Evolutionary conservation across 2,113 vertebrate species (phyloP), one percentile per base, ranked within the genome.

Genomic region (Myrmophylax atrothorax): DNA sequence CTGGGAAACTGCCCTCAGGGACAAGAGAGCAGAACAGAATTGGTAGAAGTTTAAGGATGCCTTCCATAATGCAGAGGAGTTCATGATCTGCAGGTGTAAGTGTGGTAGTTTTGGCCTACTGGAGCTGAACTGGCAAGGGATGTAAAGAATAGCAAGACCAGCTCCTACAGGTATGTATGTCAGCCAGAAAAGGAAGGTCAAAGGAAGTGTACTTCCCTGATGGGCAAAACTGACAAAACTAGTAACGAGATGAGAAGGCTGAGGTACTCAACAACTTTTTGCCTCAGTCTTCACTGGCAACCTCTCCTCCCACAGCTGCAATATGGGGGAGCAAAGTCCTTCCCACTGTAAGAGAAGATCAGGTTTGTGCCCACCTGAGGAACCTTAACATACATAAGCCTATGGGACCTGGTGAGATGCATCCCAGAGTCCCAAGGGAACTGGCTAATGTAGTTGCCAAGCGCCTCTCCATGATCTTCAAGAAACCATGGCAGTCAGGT

Each of bases 301-400:
- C 9, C 6, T 68, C 38, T 14, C 62, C 40, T 68, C 24, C 38
- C 24, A 53, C 28, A 68, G 1, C 11, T 38, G 46, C 46, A 60
- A 59, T 17, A 38, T 0, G 0, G 6, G 18, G 4, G 10, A 59
- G 13, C 7, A 67, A 38, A 89, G 66, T 29, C 18, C 52, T 52
- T 25, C 46, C 46, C 28, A 18, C 23, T 19, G 5, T 46, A 25
- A 75, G 18, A 59, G 35, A 56, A 49, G 53, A 26, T 35, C 38
- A 53, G n/a, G 24, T 31, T 75, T n/a, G 20, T 22, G 53, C 82
- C 38, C 37, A 26, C 24, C 7, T 4, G 5, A 68, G 52, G 78
- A 75, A 58, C 35, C 8, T 15, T 14, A 64, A 22, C 11, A 18
- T 26, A 10, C 20, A 49, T 31, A 31, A 49, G 31, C 16, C 56